Conservation (phyloP, 2,888 invertebrate species). For the Calephelis perditalis region DNA sequence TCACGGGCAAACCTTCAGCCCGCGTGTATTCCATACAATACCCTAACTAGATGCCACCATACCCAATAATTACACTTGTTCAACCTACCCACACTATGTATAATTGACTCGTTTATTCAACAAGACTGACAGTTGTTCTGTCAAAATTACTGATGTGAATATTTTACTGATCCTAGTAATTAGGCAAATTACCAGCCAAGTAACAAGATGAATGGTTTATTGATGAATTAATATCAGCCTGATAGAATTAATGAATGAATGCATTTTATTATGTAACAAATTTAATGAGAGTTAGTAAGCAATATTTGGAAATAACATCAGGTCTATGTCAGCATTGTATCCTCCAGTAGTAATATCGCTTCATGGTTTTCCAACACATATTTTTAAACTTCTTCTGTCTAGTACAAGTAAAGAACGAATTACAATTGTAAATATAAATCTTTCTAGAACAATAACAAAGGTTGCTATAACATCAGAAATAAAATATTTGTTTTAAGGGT, state of each 20-base stretch:
- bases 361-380: too few relatives aligned
- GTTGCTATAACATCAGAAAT: too few relatives aligned
- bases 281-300: too few relatives aligned
- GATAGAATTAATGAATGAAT: neutral
- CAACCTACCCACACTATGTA: slow-evolving; percentile 37
- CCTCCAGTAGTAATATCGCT: too few relatives aligned
- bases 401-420: too few relatives aligned
- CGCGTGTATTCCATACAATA: slow-evolving; percentile 16
- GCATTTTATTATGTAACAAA: too few relatives aligned
- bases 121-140: slow-evolving; percentile 20
- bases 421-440: too few relatives aligned
- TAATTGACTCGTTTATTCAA: slow-evolving; percentile 53
- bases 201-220: slow-evolving; percentile 9
- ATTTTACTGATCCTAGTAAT: slow-evolving; percentile 14
- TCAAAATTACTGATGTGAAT: slow-evolving; percentile 16
- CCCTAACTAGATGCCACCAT: slow-evolving; percentile 35
- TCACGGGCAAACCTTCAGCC: slow-evolving; percentile 1
- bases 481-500: too few relatives aligned
- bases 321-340: too few relatives aligned
- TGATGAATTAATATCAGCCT: neutral
- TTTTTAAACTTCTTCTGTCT: too few relatives aligned
- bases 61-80: slow-evolving; percentile 10
- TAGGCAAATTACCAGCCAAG: slow-evolving; percentile 18
- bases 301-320: too few relatives aligned
- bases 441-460: too few relatives aligned